Conservation (phyloP, 2,797 vertebrate species). For the Botia almorhae region DNA sequence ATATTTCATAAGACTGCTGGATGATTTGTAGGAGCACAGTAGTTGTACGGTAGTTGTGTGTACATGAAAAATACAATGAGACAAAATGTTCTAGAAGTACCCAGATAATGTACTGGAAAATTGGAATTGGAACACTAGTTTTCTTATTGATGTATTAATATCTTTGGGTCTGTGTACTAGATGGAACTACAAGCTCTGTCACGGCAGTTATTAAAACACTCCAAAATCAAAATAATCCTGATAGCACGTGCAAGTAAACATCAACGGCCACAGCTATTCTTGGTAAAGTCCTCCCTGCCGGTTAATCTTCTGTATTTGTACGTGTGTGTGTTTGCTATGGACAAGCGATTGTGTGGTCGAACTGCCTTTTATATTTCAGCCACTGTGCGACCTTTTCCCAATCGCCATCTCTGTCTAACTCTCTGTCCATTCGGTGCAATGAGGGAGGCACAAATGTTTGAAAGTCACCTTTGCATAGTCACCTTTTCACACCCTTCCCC, state of each 20-base stretch:
- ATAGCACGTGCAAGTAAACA: too few relatives aligned
- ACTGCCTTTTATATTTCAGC: constrained; percentile 23
- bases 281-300: too few relatives aligned
- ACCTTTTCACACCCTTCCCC: constrained; percentile 47
- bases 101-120: too few relatives aligned
- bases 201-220: background rate
- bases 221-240: too few relatives aligned
- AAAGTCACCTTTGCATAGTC: constrained; percentile 48
- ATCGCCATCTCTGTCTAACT: constrained; percentile 2
- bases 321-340: background rate
- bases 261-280: too few relatives aligned
- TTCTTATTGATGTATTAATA: background rate
- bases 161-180: background rate
- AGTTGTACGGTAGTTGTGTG: background rate
- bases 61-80: too few relatives aligned
- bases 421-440: constrained; percentile 25
- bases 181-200: background rate
- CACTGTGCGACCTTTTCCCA: background rate
- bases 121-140: too few relatives aligned
- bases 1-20: background rate
- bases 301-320: too few relatives aligned
- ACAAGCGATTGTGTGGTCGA: constrained; percentile 23
- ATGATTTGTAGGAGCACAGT: background rate
- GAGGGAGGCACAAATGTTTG: constrained; percentile 29
- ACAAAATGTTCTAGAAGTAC: too few relatives aligned